Evolutionary conservation across 2,113 vertebrate species (phyloP).

Genomic region (Myanophis thanlyinensis): DNA sequence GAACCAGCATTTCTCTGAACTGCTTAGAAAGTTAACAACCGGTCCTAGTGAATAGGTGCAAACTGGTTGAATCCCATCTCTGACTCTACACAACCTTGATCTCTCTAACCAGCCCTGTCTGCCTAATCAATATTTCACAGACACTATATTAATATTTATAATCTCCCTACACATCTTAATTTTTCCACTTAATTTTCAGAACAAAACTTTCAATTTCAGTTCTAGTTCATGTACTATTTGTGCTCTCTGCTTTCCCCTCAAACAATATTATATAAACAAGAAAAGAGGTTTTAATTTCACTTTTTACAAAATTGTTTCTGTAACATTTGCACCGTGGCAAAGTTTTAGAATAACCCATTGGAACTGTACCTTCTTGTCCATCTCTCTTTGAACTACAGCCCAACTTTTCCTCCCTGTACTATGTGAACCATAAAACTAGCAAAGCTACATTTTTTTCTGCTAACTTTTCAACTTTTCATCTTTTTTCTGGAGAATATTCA

Average conservation of each 20-base stretch:
- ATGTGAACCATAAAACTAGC: neutral
- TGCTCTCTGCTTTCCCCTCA: neutral
- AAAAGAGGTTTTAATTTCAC: neutral
- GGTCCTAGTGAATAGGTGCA: too few species aligned
- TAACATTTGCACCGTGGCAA: neutral
- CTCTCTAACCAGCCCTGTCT: neutral
- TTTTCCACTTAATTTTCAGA: neutral
- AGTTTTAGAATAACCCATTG: neutral
- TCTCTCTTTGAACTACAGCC: neutral
- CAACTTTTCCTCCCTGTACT: neutral
- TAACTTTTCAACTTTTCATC: neutral
- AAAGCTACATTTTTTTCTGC: neutral
- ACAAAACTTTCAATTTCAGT: neutral
- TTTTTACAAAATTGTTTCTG: neutral
- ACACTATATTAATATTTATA: neutral
- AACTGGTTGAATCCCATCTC: too few species aligned
- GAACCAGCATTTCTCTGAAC: too few species aligned
- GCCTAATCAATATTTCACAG: neutral
- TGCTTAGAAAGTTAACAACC: too few species aligned
- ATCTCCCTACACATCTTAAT: neutral
- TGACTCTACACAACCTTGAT: neutral
- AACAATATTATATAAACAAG: neutral
- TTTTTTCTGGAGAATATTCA: neutral
- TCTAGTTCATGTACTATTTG: neutral
- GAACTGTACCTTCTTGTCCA: neutral